Evolutionary conservation across 1,140 invertebrate genomes (phyloP), one percentile per base, ranked within the genome.

Genomic region (Pemphigus obesinymphae): DNA sequence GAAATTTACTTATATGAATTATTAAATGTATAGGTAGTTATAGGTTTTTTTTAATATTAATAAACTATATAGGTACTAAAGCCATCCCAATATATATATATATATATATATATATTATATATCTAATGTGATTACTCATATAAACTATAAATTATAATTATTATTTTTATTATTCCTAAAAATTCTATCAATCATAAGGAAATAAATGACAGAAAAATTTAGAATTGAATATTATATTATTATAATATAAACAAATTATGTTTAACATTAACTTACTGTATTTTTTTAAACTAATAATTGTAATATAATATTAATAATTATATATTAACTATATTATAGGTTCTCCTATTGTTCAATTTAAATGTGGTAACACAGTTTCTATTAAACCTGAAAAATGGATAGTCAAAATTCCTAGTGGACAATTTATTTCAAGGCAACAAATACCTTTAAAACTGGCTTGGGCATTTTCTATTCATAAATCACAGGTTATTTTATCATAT

Each of bases 391-490:
- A 96, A 85, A 91, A 93, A 83, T 98, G 95, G 95, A 90, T 90
- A 78, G 90, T 97, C 1, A 96, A 92, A 87, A 90, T 90, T 61
- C 86, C 91, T 3, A 90, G 89, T 80, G 94, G 94, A 8, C 87
- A 86, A 3, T 84, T 91, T 1, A 83, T 94, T 3, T 89, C 89
- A 43, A 88, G 95, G n/a, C 91, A 91, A 85, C 94, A 95, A 86
- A 87, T 98, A 5, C 97, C 97, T 0, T 87, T 98, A 0, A 95
- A 95, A 86, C 88, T 99, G 17, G 97, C 96, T 17, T 99, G 96
- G 96, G 96, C 96, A 1, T 97, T 98, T 87, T 98, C 96, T 3
- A 98, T 98, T 84, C 97, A 99, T 86, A 99, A 98, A 88, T 96
- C 94, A 82, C 95, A 89, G 85, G 88, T 88, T 83, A 75, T 75